Percentiles rank a stretch among this genome's conserved stretches.
Conservation (phyloP, 2,888 invertebrate species). For the Thereva nobilitata region DNA sequence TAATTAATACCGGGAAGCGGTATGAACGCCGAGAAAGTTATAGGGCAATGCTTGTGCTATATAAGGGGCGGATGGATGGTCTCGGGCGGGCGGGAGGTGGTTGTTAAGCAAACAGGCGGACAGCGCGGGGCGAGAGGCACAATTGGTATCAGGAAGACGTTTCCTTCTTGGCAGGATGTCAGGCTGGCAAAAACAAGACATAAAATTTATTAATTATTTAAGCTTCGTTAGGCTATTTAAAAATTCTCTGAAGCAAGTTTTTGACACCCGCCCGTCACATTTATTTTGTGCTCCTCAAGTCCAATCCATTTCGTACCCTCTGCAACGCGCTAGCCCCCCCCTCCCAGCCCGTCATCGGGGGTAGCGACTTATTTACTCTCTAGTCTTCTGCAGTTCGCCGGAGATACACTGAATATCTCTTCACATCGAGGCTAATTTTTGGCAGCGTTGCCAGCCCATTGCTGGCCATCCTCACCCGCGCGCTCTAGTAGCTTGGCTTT, state of each 20-base stretch:
- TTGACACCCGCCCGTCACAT: constrained; percentile 40
- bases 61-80: too few species aligned
- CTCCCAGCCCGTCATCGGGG: too few species aligned
- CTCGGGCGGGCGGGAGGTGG: not conserved
- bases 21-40: not conserved
- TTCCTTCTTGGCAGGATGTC: constrained; percentile 1
- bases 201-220: constrained; percentile 45
- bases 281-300: constrained; percentile 30
- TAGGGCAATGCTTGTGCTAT: too few species aligned
- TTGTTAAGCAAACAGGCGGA: not conserved
- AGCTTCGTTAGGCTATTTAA: constrained; percentile 45
- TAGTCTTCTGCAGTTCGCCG: not conserved
- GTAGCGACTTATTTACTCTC: constrained; percentile 10
- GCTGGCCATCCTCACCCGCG: too few species aligned
- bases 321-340: not conserved
- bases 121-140: not conserved
- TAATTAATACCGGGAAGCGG: constrained; percentile 20
- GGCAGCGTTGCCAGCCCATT: too few species aligned
- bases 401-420: too few species aligned
- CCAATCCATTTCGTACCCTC: constrained; percentile 12
- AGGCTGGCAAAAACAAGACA: constrained; percentile 23
- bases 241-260: constrained; percentile 43
- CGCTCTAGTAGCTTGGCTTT: too few species aligned
- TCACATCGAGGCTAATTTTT: too few species aligned
- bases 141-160: not conserved